These are phyloP conservation scores for Koerneria pararmatus DNA, from an alignment of 2,888 invertebrate species.

Conservation along the genomic window DNA sequence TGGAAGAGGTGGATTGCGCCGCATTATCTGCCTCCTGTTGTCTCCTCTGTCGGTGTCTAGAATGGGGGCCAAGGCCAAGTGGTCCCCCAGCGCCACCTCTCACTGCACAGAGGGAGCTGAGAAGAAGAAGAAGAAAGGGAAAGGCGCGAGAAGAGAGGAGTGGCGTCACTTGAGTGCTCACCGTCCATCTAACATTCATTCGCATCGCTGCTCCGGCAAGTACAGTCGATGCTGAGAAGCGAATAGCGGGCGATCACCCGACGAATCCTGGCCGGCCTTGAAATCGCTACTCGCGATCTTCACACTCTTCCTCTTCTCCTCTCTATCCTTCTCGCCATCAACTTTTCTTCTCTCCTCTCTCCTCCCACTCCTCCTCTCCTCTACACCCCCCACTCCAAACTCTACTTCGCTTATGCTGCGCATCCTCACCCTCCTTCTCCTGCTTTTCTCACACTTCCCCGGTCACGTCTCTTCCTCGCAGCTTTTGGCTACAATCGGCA, in stretches of 20 bases:
- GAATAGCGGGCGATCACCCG: neutral
- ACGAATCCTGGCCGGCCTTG: neutral
- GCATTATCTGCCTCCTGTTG: neutral
- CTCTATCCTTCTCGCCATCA: neutral
- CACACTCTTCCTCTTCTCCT: slow-evolving; percentile 16
- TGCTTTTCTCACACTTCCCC: neutral
- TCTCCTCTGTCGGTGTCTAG: neutral
- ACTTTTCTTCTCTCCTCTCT: neutral
- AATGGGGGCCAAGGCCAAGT: slow-evolving; percentile 2
- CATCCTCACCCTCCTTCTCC: neutral
- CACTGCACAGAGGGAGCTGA: neutral
- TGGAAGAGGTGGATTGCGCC: slow-evolving; percentile 19
- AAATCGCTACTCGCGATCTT: slow-evolving; percentile 22
- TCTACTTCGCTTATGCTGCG: too few species aligned
- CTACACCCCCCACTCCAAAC: neutral
- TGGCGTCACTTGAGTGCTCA: neutral
- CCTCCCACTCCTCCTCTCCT: slow-evolving; percentile 18
- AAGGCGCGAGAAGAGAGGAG: neutral
- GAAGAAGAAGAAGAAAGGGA: slow-evolving; percentile 1
- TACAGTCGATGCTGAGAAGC: neutral
- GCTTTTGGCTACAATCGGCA: slow-evolving; percentile 18
- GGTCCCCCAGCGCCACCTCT: too few species aligned
- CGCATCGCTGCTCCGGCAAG: neutral
- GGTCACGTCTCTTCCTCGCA: slow-evolving; percentile 16
- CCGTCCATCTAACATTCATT: neutral